Evolutionary conservation across 2,113 vertebrate species (phyloP).

Genomic region (Chamaetylas fuelleborni): DNA sequence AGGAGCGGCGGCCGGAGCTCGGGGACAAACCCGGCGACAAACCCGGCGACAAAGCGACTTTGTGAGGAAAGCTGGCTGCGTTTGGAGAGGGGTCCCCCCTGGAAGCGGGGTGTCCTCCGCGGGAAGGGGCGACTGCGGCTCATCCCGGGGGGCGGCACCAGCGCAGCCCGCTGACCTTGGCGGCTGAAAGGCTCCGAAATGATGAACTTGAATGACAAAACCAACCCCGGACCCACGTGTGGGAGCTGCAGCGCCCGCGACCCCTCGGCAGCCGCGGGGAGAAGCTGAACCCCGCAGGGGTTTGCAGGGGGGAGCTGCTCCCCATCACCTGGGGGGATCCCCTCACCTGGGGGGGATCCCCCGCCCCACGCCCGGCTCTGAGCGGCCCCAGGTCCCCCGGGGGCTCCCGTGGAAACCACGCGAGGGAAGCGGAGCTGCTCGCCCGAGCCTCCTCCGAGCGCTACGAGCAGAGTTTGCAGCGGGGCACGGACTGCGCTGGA

Average conservation of each 20-base stretch:
- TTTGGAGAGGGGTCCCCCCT: background rate
- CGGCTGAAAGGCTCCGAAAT: background rate
- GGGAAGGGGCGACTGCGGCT: background rate
- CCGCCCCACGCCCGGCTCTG: background rate
- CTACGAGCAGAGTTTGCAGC: background rate
- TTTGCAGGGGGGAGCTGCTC: too few relatives aligned
- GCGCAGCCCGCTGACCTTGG: background rate
- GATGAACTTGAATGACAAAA: background rate
- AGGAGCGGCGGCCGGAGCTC: background rate
- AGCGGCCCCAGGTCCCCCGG: background rate
- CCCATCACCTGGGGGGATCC: background rate
- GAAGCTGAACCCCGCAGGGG: background rate
- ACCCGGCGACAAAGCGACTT: background rate
- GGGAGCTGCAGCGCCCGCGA: background rate
- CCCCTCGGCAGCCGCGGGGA: background rate
- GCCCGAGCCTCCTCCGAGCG: background rate
- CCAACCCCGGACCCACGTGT: background rate
- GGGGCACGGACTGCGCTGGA: background rate
- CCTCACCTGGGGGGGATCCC: background rate
- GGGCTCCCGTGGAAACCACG: background rate
- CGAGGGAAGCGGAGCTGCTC: background rate
- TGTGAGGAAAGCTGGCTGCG: rapidly evolving
- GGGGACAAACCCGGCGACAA: background rate
- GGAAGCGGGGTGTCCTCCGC: background rate
- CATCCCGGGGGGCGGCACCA: background rate